Evolutionary conservation across 1,140 invertebrate genomes (phyloP).

Genomic region (Panulirus ornatus): DNA sequence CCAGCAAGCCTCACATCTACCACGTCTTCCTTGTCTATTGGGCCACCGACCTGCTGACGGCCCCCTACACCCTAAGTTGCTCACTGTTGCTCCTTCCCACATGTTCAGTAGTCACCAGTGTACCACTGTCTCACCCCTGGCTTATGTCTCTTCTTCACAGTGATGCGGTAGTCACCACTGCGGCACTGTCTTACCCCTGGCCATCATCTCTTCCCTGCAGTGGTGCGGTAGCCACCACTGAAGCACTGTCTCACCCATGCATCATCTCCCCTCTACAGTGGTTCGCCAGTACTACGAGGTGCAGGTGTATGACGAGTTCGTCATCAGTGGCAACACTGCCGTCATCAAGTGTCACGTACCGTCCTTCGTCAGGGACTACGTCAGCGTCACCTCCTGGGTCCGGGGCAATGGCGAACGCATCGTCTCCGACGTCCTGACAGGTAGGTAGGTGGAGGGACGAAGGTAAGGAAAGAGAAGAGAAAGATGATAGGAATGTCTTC

Average conservation of each 20-base stretch:
- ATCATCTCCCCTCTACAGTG: conserved; percentile 76
- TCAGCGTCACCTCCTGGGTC: conserved; percentile 90
- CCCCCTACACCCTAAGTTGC: too few relatives aligned
- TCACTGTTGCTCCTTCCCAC: neutral
- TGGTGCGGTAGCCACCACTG: too few relatives aligned
- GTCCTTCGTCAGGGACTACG: conserved; percentile 79
- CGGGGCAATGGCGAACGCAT: conserved; percentile 78
- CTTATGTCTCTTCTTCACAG: neutral
- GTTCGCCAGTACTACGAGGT: conserved; percentile 78
- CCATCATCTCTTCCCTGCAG: neutral
- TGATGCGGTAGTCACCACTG: too few relatives aligned
- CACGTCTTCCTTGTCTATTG: too few relatives aligned
- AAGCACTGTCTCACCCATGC: neutral
- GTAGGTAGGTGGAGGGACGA: conserved; percentile 25
- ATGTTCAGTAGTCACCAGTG: neutral
- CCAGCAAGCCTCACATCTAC: too few relatives aligned
- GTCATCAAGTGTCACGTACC: conserved; percentile 80
- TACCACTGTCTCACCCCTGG: neutral
- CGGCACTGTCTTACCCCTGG: too few relatives aligned
- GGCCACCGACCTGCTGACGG: too few relatives aligned
- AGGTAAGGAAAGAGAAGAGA: neutral
- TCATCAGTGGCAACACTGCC: conserved; percentile 80
- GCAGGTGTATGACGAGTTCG: conserved; percentile 79
- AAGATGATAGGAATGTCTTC: neutral
- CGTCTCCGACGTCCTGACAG: conserved; percentile 76